A percentile compares a stretch with the other conserved stretches of the same genome.
phyloP scores from a whole-genome alignment of 2,888 invertebrate species.

The Heliconius charithonia region DNA sequence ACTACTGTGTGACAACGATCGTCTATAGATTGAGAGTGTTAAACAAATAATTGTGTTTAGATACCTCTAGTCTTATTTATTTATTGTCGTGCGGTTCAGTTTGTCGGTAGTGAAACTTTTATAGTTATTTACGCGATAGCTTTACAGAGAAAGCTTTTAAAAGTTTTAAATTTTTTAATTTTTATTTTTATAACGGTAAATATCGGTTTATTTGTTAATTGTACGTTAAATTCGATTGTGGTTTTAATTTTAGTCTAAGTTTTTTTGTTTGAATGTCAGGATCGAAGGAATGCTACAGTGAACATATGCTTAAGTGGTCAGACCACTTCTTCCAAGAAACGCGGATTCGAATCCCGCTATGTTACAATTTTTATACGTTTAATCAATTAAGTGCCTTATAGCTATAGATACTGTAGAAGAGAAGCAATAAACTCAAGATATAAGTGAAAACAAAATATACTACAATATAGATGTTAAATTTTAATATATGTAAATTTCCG shows the following conservation, averaged over 20 bases:
- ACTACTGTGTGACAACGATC: neutral
- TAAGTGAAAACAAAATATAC: neutral
- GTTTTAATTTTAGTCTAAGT: neutral
- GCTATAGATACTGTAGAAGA: too few species aligned
- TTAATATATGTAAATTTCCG: conserved; percentile 2
- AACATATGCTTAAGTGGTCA: too few species aligned
- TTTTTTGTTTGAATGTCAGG: too few species aligned
- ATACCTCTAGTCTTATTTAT: conserved; percentile 30
- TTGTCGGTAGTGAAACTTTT: conserved; percentile 19
- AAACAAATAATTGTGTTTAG: conserved; percentile 36
- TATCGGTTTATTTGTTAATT: neutral
- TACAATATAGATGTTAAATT: neutral
- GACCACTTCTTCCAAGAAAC: too few species aligned
- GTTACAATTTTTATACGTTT: too few species aligned
- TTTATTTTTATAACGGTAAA: neutral
- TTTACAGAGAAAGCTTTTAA: conserved; percentile 4
- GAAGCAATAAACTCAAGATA: neutral
- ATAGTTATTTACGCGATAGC: conserved; percentile 13
- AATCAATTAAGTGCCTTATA: too few species aligned
- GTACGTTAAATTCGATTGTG: neutral
- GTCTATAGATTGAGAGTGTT: conserved; percentile 16
- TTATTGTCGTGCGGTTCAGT: conserved; percentile 20
- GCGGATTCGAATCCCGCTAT: too few species aligned
- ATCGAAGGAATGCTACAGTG: too few species aligned
- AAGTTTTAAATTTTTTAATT: neutral